phyloP scores from a whole-genome alignment of 53 echinoderm and acorn worm genomes.

The Paracentrotus lividus region DNA sequence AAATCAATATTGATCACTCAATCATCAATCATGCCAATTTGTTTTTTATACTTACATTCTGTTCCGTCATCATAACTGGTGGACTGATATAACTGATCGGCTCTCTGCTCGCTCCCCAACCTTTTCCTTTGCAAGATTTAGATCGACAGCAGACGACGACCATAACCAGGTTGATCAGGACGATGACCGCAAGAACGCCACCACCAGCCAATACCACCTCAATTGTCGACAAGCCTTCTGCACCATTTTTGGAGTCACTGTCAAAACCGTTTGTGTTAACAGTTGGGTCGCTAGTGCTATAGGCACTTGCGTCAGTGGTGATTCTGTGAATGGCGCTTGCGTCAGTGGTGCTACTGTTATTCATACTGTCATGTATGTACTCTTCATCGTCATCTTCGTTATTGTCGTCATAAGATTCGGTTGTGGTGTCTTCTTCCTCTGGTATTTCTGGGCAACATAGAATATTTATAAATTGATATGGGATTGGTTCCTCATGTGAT shows the following conservation, averaged over 20 bases:
- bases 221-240: neutral
- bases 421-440: neutral
- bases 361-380: too few species aligned
- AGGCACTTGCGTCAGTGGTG: neutral
- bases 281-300: too few species aligned
- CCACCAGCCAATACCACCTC: neutral
- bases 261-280: too few species aligned
- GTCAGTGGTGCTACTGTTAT: neutral
- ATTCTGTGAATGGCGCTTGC: neutral
- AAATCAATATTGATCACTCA: too few species aligned
- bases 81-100: neutral
- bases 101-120: neutral
- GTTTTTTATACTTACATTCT: neutral
- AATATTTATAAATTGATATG: too few species aligned
- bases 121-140: neutral
- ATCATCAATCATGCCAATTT: too few species aligned
- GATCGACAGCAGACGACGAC: neutral
- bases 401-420: neutral
- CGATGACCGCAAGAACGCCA: neutral
- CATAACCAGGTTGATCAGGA: constrained; percentile 28
- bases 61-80: too few species aligned
- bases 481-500: too few species aligned
- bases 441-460: neutral
- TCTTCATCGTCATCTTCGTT: neutral
- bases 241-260: neutral